Evolutionary conservation across 2,888 invertebrate species (phyloP), one percentile per base, ranked within the genome.

Genomic region (Rhingia campestris): DNA sequence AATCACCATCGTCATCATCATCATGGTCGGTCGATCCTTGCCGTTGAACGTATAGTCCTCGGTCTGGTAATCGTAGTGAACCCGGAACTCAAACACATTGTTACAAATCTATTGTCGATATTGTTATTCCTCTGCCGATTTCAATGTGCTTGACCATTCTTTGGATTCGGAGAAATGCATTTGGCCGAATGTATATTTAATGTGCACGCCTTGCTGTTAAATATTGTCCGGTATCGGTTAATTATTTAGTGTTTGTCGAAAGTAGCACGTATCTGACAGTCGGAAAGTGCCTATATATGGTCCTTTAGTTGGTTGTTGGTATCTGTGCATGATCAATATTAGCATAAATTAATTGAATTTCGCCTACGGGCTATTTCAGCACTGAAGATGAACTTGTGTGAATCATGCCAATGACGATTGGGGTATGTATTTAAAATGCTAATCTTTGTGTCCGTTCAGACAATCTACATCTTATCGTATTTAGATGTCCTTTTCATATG

Each of bases 281-380:
- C 45, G 33, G 35, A 58, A 49, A 49, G 33, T 47, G 41, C 33
- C 35, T 63, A 22, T 22, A 22, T 22, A 4, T n/a, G 63, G 39
- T 69, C 41, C 43, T 64, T 58, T 53, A 9, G 35, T 35, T 7
- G 41, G 61, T 72, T 22, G 22, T 22, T 22, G 51, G 35, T 41
- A 30, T 53, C 47, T 22, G 64, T 49, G 41, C 49, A 54, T 81
- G 45, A 64, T 81, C 64, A 76, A 81, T 76, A 81, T 81, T 76
- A 81, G 70, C 81, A 81, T 76, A 81, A 76, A 76, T 76, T 76
- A 76, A 81, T 81, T 81, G 81, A 76, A 81, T 64, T 76, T 59
- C 51, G 59, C 70, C 47, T 64, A 22, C 63, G 33, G 58, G 67
- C 74, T 80, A 69, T 63, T 75, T 43, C n/a, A 49, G 12, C 22